Conservation (phyloP, 2,888 invertebrate species). For the Eustalomyia histrio region DNA sequence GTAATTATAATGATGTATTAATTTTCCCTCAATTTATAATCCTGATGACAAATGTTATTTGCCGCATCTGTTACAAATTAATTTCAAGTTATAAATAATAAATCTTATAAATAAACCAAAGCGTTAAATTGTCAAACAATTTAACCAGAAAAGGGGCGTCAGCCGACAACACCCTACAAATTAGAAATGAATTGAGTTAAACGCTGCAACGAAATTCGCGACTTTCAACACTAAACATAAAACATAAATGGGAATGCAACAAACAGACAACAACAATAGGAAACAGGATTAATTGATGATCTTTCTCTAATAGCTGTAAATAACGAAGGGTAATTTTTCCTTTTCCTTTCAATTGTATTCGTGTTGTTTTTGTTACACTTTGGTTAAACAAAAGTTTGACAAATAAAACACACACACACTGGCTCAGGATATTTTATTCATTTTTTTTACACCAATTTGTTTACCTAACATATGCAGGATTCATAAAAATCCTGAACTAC, state of each 20-base stretch:
- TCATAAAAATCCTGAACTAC: conserved; percentile 8
- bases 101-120: conserved; percentile 51
- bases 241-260: conserved; percentile 19
- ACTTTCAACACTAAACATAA: conserved; percentile 62
- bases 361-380: conserved; percentile 54
- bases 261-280: conserved; percentile 36
- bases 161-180: conserved; percentile 73
- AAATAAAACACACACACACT: conserved; percentile 16
- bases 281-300: conserved; percentile 64
- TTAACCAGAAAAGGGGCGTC: conserved; percentile 53
- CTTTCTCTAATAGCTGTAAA: conserved; percentile 60
- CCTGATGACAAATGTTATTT: conserved; percentile 69
- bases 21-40: conserved; percentile 42
- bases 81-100: conserved; percentile 74
- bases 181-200: conserved; percentile 71
- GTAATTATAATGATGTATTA: conserved; percentile 56
- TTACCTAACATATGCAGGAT: conserved; percentile 41
- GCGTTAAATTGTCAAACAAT: conserved; percentile 64
- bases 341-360: conserved; percentile 5
- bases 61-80: conserved; percentile 78
- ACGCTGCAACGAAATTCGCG: conserved; percentile 51
- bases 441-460: neutral
- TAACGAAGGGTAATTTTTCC: conserved; percentile 56
- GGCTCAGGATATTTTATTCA: neutral
- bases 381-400: conserved; percentile 46